These are phyloP conservation scores for Bubo bubo DNA, from an alignment of 2,113 vertebrate species.

Conservation along the genomic window DNA sequence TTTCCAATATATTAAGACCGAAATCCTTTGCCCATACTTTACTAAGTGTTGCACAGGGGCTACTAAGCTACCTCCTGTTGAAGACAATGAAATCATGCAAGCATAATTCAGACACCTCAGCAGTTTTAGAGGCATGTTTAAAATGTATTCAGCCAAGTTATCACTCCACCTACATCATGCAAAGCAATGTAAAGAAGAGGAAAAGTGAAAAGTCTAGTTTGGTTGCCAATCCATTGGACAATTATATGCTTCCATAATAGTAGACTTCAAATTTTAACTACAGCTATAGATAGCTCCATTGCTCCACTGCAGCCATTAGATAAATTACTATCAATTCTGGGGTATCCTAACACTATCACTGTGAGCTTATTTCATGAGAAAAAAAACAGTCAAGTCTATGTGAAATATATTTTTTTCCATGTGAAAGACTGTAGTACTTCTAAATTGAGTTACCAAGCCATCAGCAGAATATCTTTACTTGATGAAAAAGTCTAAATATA, in stretches of 20 bases:
- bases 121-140: fast-evolving
- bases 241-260: neutral
- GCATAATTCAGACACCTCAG: neutral
- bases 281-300: neutral
- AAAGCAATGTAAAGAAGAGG: neutral
- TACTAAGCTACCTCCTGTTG: neutral
- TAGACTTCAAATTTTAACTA: neutral
- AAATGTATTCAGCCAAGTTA: neutral
- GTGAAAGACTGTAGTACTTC: neutral
- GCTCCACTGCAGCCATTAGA: neutral
- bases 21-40: neutral
- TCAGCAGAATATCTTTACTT: neutral
- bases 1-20: neutral
- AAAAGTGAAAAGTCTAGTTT: neutral
- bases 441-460: neutral
- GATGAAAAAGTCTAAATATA: neutral
- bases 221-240: neutral
- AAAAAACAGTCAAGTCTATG: neutral
- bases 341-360: fast-evolving
- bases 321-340: neutral
- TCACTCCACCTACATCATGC: fast-evolving
- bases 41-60: neutral
- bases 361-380: neutral
- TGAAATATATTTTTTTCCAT: neutral
- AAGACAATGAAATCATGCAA: neutral